phyloP scores from a whole-genome alignment of 2,797 vertebrate genomes.

The Sebastes cheni region DNA sequence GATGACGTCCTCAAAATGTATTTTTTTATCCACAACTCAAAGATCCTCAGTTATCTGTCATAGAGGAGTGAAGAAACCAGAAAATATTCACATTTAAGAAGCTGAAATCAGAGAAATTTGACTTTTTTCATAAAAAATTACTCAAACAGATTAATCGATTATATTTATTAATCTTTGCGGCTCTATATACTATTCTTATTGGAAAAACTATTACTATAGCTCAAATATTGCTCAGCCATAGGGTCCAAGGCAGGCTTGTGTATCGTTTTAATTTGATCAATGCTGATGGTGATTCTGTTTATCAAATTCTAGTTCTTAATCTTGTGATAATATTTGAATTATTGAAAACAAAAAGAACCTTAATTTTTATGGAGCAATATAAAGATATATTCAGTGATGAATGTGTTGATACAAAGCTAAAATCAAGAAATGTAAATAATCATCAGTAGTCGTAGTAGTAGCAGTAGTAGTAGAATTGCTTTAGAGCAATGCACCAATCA shows the following conservation, averaged over 20 bases:
- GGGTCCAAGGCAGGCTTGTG: not conserved
- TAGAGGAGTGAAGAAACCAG: no score
- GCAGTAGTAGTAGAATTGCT: accelerated
- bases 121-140: no score
- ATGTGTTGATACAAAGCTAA: not conserved
- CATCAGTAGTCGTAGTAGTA: no score
- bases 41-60: no score
- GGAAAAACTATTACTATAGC: not conserved
- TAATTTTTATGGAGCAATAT: not conserved
- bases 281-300: not conserved
- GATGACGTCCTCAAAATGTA: no score
- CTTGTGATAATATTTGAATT: not conserved
- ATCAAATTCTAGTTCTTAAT: not conserved
- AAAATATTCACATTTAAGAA: no score
- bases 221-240: not conserved
- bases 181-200: not conserved
- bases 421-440: not conserved
- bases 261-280: not conserved
- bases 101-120: no score
- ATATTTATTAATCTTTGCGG: no score
- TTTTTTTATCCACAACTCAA: no score
- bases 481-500: no score
- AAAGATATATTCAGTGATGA: not conserved
- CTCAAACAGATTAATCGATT: no score
- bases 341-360: not conserved